Base-by-base conservation (phyloP, 64 coral and sea anemone genomes). In the Montipora cactus region DNA sequence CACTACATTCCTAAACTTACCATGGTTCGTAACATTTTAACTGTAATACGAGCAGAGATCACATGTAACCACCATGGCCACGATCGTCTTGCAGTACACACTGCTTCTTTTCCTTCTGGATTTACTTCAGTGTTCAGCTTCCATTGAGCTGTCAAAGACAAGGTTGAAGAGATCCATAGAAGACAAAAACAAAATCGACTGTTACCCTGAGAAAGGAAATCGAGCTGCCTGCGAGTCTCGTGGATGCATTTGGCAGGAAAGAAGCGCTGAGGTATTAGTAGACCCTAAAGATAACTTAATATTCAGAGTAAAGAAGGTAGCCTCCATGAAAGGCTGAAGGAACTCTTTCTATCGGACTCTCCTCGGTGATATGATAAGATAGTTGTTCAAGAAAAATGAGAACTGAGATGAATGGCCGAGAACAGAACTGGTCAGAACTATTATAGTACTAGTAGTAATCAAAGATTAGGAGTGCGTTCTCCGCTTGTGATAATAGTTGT, bases 171-270 rank as follows among this genome's bases (percentile, higher is more conserved):
- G 21, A 5, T 71, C 68, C 66, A 45, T 86, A 19, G 8, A 19
- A 3, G 84, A 93, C 8, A 62, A 44, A 13, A 74, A 79, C 28
- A 78, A 75, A 51, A 88, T 93, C 68, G 92, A 93, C 92, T 93
- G 92, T 23, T 93, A 88, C 49, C 92, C 92, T 0, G 92, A 93
- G 25, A 22, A 25, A 71, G 84, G 92, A 67, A 93, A 88, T 47
- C 61, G 87, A 25, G 69, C 59, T 44, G 22, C 79, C 2, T 97
- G 96, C 49, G 85, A 95, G 75, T 72, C 92, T 50, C 83, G 96
- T 25, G 96, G 96, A 55, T 97, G 96, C 44, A 50, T 74, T 28
- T 97, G 92, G 92, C 49, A 78, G 0, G 44, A 78, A 19, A 51
- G 89, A 47, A 9, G 3, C 15, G 67, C 77, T 0, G 84, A 94